These are phyloP conservation scores for Ciconia boyciana DNA, from an alignment of 2,113 vertebrate genomes.

Conservation along the genomic window DNA sequence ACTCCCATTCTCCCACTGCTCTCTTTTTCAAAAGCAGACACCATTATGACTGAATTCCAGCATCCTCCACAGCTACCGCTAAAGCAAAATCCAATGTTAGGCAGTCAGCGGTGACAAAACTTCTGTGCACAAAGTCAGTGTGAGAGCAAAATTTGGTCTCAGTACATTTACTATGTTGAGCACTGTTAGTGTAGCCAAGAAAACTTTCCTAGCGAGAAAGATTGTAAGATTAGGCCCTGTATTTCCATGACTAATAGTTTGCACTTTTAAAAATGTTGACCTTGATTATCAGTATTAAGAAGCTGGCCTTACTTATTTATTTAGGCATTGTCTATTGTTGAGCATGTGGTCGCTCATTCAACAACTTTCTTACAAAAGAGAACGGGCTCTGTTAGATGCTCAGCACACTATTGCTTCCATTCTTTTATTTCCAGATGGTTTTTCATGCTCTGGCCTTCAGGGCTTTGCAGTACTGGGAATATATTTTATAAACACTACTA, in stretches of 20 bases:
- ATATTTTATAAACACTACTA: neutral
- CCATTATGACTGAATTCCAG: conserved; percentile 39
- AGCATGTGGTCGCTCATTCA: neutral
- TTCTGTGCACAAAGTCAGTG: neutral
- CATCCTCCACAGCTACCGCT: neutral
- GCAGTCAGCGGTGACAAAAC: neutral
- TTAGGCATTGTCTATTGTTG: neutral
- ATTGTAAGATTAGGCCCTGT: neutral
- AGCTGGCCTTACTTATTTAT: neutral
- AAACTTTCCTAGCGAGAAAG: neutral
- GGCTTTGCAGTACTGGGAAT: conserved; percentile 1
- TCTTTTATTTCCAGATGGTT: neutral
- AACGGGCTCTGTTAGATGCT: neutral
- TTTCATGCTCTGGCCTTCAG: conserved; percentile 1
- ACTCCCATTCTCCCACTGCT: conserved; percentile 3
- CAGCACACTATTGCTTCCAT: neutral
- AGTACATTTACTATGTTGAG: neutral
- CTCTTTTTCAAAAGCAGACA: conserved; percentile 39
- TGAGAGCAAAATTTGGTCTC: neutral
- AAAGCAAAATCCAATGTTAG: neutral
- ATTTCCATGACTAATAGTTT: neutral
- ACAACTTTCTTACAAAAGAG: neutral
- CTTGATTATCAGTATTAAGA: neutral
- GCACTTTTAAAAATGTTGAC: neutral
- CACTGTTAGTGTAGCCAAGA: neutral